A percentile compares a stretch with the other conserved stretches of the same genome.
Conservation (phyloP, 2,797 vertebrate genomes). For the Valencia hispanica region DNA sequence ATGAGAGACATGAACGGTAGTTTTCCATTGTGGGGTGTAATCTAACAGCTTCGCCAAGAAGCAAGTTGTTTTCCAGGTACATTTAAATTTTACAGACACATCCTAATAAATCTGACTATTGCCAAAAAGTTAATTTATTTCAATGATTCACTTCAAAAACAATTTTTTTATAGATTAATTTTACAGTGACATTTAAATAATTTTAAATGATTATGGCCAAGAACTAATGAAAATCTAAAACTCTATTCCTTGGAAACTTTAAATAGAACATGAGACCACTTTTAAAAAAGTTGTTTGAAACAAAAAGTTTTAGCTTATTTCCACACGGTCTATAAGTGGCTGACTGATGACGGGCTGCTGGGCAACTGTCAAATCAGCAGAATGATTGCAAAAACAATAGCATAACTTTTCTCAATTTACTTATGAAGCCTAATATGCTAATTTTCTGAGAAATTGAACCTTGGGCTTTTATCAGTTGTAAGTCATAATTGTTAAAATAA, state of each 20-base stretch:
- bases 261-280: not conserved
- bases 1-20: slow-evolving; percentile 19
- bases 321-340: no score
- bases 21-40: not conserved
- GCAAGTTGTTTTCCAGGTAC: no score
- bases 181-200: not conserved
- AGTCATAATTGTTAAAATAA: not conserved
- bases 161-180: not conserved
- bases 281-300: not conserved
- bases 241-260: not conserved
- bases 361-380: not conserved
- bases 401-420: not conserved
- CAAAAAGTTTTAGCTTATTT: not conserved
- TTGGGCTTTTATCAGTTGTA: not conserved
- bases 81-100: not conserved
- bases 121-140: not conserved
- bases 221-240: not conserved
- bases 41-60: no score
- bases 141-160: not conserved
- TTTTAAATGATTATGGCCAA: not conserved
- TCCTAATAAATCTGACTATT: not conserved
- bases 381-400: not conserved
- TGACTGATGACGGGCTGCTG: no score
- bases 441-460: not conserved
- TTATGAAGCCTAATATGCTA: not conserved